Conservation (phyloP, 2,888 invertebrate genomes). For the Stenotaenia linearis region DNA sequence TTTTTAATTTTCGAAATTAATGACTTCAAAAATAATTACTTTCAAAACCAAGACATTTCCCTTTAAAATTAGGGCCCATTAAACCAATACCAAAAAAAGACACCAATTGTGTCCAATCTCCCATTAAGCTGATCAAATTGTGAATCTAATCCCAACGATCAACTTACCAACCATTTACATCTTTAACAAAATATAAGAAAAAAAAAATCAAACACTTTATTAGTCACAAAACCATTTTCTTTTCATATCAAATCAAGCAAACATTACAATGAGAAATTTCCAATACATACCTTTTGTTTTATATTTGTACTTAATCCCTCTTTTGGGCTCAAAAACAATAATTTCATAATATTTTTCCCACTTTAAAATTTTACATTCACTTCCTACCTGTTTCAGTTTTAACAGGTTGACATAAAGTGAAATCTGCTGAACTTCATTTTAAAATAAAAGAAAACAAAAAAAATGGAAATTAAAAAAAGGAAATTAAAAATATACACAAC, state of each 20-base stretch:
- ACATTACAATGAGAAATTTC: background rate
- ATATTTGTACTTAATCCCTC: background rate
- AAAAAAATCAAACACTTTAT: background rate
- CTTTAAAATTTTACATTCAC: background rate
- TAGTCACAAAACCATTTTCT: background rate
- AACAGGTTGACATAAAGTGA: background rate
- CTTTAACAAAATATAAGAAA: background rate
- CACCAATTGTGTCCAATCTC: too few relatives aligned
- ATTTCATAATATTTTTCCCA: background rate
- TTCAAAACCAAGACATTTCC: too few relatives aligned
- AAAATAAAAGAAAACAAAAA: background rate
- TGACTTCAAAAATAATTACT: too few relatives aligned
- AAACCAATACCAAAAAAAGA: too few relatives aligned
- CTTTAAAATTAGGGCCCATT: too few relatives aligned
- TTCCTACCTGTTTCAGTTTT: background rate
- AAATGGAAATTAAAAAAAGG: background rate
- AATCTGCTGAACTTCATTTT: background rate
- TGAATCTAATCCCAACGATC: background rate
- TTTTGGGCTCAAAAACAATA: background rate
- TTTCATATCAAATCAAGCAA: background rate
- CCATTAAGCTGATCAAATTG: too few relatives aligned
- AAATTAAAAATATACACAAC: background rate
- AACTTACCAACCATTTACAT: background rate
- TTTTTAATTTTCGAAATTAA: too few relatives aligned
- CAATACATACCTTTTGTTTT: slow-evolving; percentile 2